A percentile compares a stretch with the other conserved stretches of the same genome.
Evolutionary conservation across 2,888 invertebrate genomes (phyloP).

Genomic region (Sinhomidia bicolor): DNA sequence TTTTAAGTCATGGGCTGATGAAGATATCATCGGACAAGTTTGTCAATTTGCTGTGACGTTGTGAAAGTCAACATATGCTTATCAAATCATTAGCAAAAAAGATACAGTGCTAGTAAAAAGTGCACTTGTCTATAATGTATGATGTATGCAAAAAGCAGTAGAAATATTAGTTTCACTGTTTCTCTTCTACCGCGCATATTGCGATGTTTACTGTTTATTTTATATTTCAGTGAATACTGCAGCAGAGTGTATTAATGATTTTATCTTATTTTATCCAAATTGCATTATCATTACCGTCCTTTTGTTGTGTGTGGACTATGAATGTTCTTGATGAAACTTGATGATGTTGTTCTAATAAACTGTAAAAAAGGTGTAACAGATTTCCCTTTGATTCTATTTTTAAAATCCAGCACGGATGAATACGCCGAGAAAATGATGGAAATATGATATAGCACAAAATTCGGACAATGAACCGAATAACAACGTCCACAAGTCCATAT

Average conservation of each 20-base stretch:
- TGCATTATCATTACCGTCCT: not conserved
- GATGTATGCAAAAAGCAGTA: no score
- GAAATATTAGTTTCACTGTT: no score
- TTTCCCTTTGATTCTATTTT: not conserved
- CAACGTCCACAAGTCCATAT: not conserved
- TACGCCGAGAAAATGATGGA: conserved; percentile 68
- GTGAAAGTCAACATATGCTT: not conserved
- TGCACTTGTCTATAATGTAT: no score
- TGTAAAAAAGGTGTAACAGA: not conserved
- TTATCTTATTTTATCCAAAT: not conserved
- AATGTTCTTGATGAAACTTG: not conserved
- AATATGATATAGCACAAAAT: conserved; percentile 61
- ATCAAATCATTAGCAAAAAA: not conserved
- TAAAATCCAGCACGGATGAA: conserved; percentile 57
- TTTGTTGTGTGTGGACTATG: not conserved
- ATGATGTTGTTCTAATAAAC: not conserved
- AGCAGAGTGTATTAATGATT: not conserved
- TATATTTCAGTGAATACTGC: not conserved
- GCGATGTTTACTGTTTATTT: no score
- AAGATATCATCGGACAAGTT: not conserved
- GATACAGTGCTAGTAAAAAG: not conserved
- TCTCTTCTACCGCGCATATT: no score
- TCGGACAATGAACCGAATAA: conserved; percentile 63
- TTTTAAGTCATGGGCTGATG: not conserved
- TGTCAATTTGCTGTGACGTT: not conserved